Evolutionary conservation across 2,113 vertebrate genomes (phyloP).

Genomic region (Cygnus atratus): DNA sequence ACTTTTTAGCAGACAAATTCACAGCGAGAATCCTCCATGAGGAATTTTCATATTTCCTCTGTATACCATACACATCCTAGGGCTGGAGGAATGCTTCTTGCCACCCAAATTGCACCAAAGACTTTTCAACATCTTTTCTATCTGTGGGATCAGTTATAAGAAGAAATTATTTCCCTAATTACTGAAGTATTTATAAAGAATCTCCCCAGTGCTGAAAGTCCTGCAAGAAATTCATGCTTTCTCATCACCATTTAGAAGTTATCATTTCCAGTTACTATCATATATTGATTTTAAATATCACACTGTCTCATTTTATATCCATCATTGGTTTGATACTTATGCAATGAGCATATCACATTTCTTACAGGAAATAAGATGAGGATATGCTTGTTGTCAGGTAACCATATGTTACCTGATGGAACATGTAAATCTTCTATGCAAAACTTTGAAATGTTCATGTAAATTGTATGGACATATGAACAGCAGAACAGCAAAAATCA

Average conservation of each 20-base stretch:
- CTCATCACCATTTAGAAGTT: background rate
- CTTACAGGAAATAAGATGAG: background rate
- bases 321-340: background rate
- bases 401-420: background rate
- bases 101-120: background rate
- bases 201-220: background rate
- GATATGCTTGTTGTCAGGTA: background rate
- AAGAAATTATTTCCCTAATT: background rate
- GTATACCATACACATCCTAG: background rate
- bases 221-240: background rate
- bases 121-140: background rate
- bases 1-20: background rate
- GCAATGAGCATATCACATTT: background rate
- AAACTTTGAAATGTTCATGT: background rate
- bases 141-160: background rate
- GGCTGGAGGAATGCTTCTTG: background rate
- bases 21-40: background rate
- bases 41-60: background rate
- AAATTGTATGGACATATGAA: background rate
- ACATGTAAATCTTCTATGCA: background rate
- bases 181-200: background rate
- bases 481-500: background rate
- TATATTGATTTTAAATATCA: background rate
- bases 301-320: background rate
- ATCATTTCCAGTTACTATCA: background rate